These are phyloP conservation scores for Amyelois transitella DNA, from an alignment of 1,140 invertebrate species.

Conservation along the genomic window DNA sequence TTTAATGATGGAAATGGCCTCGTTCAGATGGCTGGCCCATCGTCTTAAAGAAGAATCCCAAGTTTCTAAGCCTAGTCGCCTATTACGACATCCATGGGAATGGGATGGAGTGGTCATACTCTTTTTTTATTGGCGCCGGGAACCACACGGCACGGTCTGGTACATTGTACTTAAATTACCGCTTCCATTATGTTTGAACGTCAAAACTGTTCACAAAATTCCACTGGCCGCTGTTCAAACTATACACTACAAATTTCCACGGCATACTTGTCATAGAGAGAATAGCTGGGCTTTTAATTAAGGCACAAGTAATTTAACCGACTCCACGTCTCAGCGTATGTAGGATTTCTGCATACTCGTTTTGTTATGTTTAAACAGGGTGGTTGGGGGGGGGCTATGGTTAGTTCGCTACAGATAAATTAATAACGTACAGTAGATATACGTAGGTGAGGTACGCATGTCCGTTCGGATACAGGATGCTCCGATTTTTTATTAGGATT, in stretches of 20 bases:
- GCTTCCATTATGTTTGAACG: too few species aligned
- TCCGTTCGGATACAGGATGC: conserved; percentile 36
- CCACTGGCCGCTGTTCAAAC: not conserved
- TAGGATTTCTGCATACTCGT: conserved; percentile 67
- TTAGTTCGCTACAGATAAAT: conserved; percentile 71
- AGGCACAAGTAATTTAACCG: conserved; percentile 61
- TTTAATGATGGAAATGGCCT: too few species aligned
- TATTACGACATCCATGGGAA: too few species aligned
- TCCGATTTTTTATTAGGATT: conserved; percentile 9
- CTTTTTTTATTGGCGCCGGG: too few species aligned
- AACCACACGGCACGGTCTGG: too few species aligned
- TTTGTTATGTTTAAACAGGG: conserved; percentile 67
- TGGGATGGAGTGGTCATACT: too few species aligned
- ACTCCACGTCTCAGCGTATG: conserved; percentile 31
- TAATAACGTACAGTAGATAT: conserved; percentile 60
- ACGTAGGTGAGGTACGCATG: conserved; percentile 53
- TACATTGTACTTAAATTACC: too few species aligned
- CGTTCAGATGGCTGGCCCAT: too few species aligned
- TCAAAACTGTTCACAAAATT: conserved; percentile 1
- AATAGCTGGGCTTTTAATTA: conserved; percentile 70
- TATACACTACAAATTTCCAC: not conserved
- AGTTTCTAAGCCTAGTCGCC: too few species aligned
- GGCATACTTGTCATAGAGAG: conserved; percentile 67
- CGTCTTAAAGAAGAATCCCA: too few species aligned
- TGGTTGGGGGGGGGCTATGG: conserved; percentile 39